Conservation (phyloP, 1,140 invertebrate species). For the Centruroides sculpturatus region DNA sequence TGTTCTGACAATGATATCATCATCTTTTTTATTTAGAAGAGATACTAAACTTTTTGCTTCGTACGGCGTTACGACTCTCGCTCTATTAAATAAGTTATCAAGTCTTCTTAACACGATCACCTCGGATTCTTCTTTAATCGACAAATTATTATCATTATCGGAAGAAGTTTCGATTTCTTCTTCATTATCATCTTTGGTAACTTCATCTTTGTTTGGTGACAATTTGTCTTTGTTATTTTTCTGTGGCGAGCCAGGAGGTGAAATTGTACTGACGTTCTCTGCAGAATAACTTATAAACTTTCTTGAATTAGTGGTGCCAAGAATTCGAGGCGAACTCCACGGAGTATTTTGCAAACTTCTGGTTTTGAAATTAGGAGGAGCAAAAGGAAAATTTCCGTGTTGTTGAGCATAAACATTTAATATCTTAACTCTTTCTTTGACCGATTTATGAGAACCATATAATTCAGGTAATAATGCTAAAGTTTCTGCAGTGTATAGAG, state of each 20-base stretch:
- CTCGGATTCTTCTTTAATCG: conserved; percentile 22
- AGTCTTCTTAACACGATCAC: conserved; percentile 25
- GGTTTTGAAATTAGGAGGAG: conserved; percentile 22
- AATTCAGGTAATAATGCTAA: too few relatives aligned
- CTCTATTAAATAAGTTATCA: conserved; percentile 23
- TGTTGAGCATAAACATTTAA: conserved; percentile 37
- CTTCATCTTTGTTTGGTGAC: neutral
- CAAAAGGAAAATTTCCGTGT: conserved; percentile 27
- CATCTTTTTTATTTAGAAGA: conserved; percentile 35
- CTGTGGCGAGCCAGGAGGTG: conserved; percentile 17
- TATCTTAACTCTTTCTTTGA: conserved; percentile 34
- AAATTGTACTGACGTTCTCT: conserved; percentile 32
- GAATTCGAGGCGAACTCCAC: conserved; percentile 37
- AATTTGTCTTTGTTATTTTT: neutral
- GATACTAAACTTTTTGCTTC: conserved; percentile 39
- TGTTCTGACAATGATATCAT: conserved; percentile 34
- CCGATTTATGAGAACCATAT: conserved; percentile 4
- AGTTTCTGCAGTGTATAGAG: too few relatives aligned
- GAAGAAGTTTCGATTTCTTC: neutral
- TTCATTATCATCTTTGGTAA: conserved; percentile 1
- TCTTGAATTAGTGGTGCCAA: conserved; percentile 36
- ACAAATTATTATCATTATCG: neutral
- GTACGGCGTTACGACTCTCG: conserved; percentile 31
- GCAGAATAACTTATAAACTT: conserved; percentile 36
- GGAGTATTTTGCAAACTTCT: conserved; percentile 33